Percentiles rank a stretch among this genome's conserved stretches.
phyloP scores from a whole-genome alignment of 1,140 invertebrate species.

The Sarcophaga peregrina region DNA sequence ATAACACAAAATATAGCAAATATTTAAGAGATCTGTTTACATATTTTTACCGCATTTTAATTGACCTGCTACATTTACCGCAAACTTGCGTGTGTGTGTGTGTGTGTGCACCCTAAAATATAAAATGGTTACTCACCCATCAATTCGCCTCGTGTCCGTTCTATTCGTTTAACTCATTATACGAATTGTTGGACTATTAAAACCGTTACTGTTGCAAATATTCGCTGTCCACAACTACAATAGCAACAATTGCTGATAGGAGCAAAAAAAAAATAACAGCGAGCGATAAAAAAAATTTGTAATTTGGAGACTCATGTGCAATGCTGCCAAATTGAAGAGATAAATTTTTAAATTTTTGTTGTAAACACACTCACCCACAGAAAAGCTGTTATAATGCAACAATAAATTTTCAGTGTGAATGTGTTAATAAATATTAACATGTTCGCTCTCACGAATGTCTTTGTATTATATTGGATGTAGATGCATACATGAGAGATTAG shows the following conservation, averaged over 20 bases:
- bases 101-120: neutral
- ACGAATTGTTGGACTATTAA: neutral
- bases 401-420: too few relatives aligned
- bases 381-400: too few relatives aligned
- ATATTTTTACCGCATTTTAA: neutral
- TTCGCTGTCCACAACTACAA: neutral
- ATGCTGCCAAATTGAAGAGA: conserved; percentile 3
- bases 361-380: neutral
- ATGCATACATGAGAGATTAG: too few relatives aligned
- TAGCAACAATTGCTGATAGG: neutral
- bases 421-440: too few relatives aligned
- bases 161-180: neutral
- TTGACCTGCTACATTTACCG: neutral
- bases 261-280: neutral
- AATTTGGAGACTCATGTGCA: neutral
- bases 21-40: neutral
- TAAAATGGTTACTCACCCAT: neutral
- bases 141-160: neutral
- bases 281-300: too few relatives aligned
- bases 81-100: neutral
- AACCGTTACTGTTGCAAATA: neutral
- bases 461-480: too few relatives aligned
- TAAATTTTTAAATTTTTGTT: conserved; percentile 6
- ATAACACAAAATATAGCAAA: too few relatives aligned
- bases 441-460: too few relatives aligned